Percentiles rank a stretch among this genome's conserved stretches.
phyloP scores from a whole-genome alignment of 2,113 vertebrate species.

The Bos indicus region DNA sequence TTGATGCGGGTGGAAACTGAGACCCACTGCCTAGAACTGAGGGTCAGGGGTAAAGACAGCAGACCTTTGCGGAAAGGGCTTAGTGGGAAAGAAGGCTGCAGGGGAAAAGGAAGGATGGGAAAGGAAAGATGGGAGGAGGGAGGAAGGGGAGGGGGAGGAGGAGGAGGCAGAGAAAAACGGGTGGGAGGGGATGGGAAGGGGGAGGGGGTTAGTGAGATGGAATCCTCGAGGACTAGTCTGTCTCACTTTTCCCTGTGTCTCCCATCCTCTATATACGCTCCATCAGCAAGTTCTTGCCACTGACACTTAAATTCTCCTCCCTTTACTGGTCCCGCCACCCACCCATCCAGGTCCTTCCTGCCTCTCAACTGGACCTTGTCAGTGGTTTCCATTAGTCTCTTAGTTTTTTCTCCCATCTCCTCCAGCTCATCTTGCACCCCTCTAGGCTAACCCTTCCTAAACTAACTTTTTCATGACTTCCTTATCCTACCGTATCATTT shows the following conservation, averaged over 20 bases:
- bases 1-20: neutral
- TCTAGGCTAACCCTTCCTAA: neutral
- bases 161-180: too few species aligned
- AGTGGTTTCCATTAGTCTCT: neutral
- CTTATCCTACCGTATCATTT: neutral
- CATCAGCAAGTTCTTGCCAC: neutral
- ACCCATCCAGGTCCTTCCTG: neutral
- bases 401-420: neutral
- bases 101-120: neutral
- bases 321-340: neutral
- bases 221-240: neutral
- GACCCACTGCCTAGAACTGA: neutral
- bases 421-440: neutral
- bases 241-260: neutral
- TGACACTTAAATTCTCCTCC: neutral
- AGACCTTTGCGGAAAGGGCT: neutral
- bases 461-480: neutral
- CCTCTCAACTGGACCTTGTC: neutral
- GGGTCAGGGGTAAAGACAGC: neutral
- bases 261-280: fast-evolving
- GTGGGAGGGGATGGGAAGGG: fast-evolving
- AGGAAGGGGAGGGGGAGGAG: too few species aligned
- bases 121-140: too few species aligned
- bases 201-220: fast-evolving
- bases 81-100: neutral